Evolutionary conservation across 1,140 invertebrate species (phyloP).

Genomic region (Drosophila auraria): DNA sequence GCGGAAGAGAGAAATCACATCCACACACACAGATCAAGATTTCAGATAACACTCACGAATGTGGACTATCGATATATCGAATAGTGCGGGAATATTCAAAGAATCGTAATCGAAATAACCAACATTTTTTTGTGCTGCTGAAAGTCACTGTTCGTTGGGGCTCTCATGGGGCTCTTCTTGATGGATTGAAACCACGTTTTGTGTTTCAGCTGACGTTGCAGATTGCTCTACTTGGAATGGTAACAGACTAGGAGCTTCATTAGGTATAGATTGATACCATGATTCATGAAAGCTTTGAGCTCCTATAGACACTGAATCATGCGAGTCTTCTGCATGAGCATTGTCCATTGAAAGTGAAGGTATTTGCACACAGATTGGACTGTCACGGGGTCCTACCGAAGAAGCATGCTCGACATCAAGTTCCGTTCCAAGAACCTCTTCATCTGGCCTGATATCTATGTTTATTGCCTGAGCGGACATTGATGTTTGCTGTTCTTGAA

Average conservation of each 20-base stretch:
- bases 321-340: too few relatives aligned
- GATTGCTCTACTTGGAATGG: not conserved
- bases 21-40: not conserved
- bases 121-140: not conserved
- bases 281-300: not conserved
- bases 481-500: too few relatives aligned
- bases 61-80: conserved; percentile 19
- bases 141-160: not conserved
- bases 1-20: not conserved
- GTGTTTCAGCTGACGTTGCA: too few relatives aligned
- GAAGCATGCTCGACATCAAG: not conserved
- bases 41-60: not conserved
- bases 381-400: not conserved
- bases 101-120: conserved; percentile 3
- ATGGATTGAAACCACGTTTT: too few relatives aligned
- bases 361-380: not conserved
- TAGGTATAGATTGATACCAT: not conserved
- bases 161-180: not conserved
- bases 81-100: not conserved
- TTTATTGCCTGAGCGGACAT: too few relatives aligned
- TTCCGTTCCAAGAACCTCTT: not conserved
- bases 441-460: too few relatives aligned
- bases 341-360: too few relatives aligned
- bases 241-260: not conserved
- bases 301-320: too few relatives aligned